Evolutionary conservation across 2,113 vertebrate species (phyloP).

Genomic region (Pteruthius melanotis): DNA sequence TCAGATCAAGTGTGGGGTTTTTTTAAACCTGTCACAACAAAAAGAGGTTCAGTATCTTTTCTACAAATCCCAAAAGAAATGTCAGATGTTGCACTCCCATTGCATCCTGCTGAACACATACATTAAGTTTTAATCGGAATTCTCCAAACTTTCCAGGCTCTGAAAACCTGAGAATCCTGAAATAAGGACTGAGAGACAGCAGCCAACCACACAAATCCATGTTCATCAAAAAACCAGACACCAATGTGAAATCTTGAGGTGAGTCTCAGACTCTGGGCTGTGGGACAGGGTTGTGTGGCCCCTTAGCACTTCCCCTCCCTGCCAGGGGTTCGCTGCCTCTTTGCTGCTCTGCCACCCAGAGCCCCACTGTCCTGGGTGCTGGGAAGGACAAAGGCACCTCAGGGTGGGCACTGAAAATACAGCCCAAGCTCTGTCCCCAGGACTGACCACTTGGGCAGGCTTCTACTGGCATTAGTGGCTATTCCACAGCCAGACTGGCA

Average conservation of each 20-base stretch:
- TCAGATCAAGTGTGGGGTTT: background rate
- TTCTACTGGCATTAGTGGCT: fast-evolving
- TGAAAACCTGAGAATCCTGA: background rate
- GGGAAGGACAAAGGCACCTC: background rate
- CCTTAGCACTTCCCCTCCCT: background rate
- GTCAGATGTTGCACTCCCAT: background rate
- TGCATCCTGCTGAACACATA: background rate
- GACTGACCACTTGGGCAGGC: background rate
- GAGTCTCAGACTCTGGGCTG: background rate
- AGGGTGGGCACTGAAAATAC: background rate
- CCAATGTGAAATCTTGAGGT: fast-evolving
- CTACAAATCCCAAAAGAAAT: background rate
- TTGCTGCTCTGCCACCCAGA: background rate
- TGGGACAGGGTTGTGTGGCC: background rate
- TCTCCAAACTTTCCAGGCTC: background rate
- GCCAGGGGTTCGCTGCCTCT: background rate
- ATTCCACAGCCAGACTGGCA: fast-evolving
- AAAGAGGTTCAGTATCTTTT: background rate
- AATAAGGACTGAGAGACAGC: background rate
- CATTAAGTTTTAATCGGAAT: background rate
- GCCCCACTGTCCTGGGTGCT: no score
- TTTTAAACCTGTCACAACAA: background rate
- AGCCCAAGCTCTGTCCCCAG: background rate
- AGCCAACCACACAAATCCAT: fast-evolving
- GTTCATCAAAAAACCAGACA: background rate